Percentiles rank a stretch among this genome's conserved stretches.
Evolutionary conservation across 2,888 invertebrate genomes (phyloP).

Genomic region (Caradrina kadenii): DNA sequence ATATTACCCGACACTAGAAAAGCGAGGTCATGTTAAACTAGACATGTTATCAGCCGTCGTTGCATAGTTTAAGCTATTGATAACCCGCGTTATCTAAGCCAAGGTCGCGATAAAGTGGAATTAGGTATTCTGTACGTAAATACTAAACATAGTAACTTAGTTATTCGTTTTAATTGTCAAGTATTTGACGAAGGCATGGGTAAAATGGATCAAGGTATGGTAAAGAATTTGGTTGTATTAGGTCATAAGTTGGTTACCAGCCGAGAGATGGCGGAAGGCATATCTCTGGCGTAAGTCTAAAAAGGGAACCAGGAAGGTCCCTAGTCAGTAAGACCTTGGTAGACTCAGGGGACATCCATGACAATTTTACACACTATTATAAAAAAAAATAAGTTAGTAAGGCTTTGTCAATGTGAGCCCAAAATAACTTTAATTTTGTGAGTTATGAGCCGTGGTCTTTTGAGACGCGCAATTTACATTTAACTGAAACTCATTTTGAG

Average conservation of each 20-base stretch:
- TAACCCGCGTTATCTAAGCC: slow-evolving; percentile 63
- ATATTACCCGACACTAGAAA: slow-evolving; percentile 38
- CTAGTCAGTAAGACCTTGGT: too few relatives aligned
- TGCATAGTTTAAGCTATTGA: slow-evolving; percentile 64
- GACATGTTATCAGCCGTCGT: slow-evolving; percentile 53
- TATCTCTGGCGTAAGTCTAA: too few relatives aligned
- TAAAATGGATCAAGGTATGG: slow-evolving; percentile 27
- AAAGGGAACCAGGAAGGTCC: too few relatives aligned
- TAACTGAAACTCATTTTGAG: too few relatives aligned
- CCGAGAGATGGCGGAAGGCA: too few relatives aligned
- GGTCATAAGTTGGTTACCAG: slow-evolving; percentile 8
- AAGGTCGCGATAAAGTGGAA: slow-evolving; percentile 60
- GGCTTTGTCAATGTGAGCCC: too few relatives aligned
- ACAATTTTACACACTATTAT: too few relatives aligned
- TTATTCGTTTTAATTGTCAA: slow-evolving; percentile 13
- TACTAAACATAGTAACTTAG: slow-evolving; percentile 29
- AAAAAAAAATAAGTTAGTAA: too few relatives aligned
- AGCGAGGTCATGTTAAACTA: slow-evolving; percentile 53
- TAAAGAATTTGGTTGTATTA: slow-evolving; percentile 32
- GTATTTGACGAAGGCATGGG: slow-evolving; percentile 4
- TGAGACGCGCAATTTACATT: too few relatives aligned
- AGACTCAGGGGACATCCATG: too few relatives aligned
- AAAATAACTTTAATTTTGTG: too few relatives aligned
- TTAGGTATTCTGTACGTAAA: slow-evolving; percentile 59
- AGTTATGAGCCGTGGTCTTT: too few relatives aligned